Conservation (phyloP, 2,888 invertebrate species). For the Limnephilus marmoratus region DNA sequence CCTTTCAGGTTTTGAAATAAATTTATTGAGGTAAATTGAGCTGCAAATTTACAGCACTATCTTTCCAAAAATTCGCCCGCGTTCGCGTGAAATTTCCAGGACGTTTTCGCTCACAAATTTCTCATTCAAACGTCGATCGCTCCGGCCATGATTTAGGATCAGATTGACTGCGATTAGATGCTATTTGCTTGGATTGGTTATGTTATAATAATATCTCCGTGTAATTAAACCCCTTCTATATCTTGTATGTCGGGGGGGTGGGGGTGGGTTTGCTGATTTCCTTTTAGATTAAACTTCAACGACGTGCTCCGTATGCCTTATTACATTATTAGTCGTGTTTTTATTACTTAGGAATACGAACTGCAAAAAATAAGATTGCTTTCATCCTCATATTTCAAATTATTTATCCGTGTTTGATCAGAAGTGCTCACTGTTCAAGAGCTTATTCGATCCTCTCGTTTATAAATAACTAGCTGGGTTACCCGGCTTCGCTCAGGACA, state of each 20-base stretch:
- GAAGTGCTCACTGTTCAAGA: neutral
- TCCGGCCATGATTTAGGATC: neutral
- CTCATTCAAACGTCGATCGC: neutral
- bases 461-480: no score
- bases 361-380: neutral
- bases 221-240: no score
- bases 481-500: no score
- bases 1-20: neutral
- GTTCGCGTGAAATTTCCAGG: neutral
- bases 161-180: neutral
- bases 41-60: neutral
- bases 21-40: neutral
- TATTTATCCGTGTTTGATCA: neutral
- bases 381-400: neutral
- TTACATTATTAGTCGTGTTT: neutral
- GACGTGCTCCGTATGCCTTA: neutral
- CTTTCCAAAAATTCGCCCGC: neutral
- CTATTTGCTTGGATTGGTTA: neutral
- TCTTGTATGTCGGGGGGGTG: neutral
- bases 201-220: neutral
- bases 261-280: neutral
- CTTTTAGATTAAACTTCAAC: constrained; percentile 11
- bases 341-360: neutral
- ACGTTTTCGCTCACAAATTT: neutral
- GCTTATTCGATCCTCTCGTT: no score